These are phyloP conservation scores for Sympetrum striolatum DNA, from an alignment of 2,888 invertebrate genomes.

Conservation along the genomic window DNA sequence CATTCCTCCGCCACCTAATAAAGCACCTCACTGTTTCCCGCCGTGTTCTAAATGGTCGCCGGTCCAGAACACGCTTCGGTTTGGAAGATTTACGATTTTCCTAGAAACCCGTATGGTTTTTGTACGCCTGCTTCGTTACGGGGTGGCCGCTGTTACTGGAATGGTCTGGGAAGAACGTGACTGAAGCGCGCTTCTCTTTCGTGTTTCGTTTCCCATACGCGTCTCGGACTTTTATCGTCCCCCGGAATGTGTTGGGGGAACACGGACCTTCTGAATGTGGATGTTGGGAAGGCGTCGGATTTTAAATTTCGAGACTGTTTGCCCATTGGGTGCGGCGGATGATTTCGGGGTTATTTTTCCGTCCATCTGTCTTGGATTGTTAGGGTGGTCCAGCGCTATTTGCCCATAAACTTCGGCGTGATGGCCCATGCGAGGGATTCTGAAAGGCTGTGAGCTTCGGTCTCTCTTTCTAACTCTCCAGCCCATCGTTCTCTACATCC, in stretches of 20 bases:
- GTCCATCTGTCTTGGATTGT: too few species aligned
- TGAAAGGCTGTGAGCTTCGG: too few species aligned
- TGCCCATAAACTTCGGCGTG: too few species aligned
- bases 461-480: too few species aligned
- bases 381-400: too few species aligned
- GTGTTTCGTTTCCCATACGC: not conserved
- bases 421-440: too few species aligned
- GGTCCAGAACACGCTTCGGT: conserved; percentile 27
- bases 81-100: conserved; percentile 3
- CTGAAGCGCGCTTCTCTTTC: not conserved
- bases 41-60: not conserved
- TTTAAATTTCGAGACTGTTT: too few species aligned
- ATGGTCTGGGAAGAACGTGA: not conserved
- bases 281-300: too few species aligned
- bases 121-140: conserved; percentile 7
- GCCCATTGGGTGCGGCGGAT: too few species aligned
- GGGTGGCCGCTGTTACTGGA: not conserved
- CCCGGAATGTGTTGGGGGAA: not conserved
- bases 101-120: conserved; percentile 11
- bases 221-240: not conserved
- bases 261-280: too few species aligned
- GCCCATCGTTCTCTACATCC: too few species aligned
- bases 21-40: conserved; percentile 16
- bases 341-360: too few species aligned
- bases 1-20: not conserved